Conservation (phyloP, 2,888 invertebrate species). For the Mechanitis messenoides region DNA sequence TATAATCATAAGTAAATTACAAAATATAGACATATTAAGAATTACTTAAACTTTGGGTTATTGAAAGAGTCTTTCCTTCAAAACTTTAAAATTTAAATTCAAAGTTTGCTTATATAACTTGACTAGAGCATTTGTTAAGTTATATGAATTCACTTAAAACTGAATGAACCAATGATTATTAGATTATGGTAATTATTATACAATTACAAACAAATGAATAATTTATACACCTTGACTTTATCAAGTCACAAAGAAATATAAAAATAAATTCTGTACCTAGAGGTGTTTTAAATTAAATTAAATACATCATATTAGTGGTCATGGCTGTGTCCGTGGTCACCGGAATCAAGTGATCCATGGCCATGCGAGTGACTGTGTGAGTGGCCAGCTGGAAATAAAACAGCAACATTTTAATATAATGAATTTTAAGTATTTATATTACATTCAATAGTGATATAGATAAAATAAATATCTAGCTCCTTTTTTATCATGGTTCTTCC, state of each 20-base stretch:
- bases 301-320: constrained; percentile 8
- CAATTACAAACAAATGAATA: neutral
- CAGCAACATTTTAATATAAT: constrained; percentile 9
- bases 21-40: too few species aligned
- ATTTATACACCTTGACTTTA: too few species aligned
- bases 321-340: constrained; percentile 22
- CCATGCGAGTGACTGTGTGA: constrained; percentile 51
- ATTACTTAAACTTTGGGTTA: too few species aligned
- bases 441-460: neutral
- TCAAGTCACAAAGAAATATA: neutral
- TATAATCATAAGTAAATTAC: too few species aligned
- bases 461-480: neutral
- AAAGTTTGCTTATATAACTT: neutral
- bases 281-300: neutral
- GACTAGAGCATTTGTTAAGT: constrained; percentile 1
- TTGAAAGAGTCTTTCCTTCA: too few species aligned
- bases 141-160: neutral
- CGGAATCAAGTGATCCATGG: constrained; percentile 30
- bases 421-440: neutral
- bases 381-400: constrained; percentile 52
- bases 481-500: too few species aligned
- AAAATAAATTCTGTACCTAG: neutral
- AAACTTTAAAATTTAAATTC: too few species aligned
- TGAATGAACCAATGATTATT: neutral
- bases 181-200: neutral